Evolutionary conservation across 2,888 invertebrate species (phyloP), one percentile per base, ranked within the genome.

Genomic region (Temnothorax unifasciatus): DNA sequence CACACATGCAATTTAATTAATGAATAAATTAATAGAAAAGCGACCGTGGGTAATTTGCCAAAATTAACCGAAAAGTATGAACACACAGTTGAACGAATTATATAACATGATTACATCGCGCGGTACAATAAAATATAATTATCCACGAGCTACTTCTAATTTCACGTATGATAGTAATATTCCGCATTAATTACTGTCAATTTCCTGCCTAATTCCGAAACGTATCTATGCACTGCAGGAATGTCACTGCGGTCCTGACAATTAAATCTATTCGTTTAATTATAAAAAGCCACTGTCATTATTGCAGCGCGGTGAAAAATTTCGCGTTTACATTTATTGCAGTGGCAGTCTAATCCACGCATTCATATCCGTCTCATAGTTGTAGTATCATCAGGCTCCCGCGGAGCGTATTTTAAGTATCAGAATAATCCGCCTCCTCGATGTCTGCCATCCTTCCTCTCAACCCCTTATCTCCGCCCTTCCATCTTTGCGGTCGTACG

Each of bases 401-500:
- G 59, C 13, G 79, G 13, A 69, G 54, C 57, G 47, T 73, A 81
- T 81, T 73, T 81, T 81, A 81, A 81, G 38, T 81, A 81, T 44
- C 73, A 21, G 79, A 81, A 73, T 81, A 81, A 81, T 81, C 79
- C 73, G 73, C 47, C 79, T 59, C 57, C 71, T 64, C 68, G 71
- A 71, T 69, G 64, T 69, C 83, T 79, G 59, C 69, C 63, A 68
- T 75, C 81, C 74, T 71, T 74, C 81, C 74, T 47, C 59, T 47
- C 52, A 44, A 59, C 44, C 52, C 34, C 66, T 61, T 64, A 68
- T 79, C 85, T 29, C 50, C 73, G 25, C 50, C 63, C 54, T 66
- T 34, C 73, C 66, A 76, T 71, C 75, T 77, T 86, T 73, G 54
- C 76, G 79, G 69, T 64, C 75, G 81, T 74, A 85, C 84, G 85